Evolutionary conservation across 2,113 vertebrate species (phyloP).

Genomic region (Myiozetetes cayanensis): DNA sequence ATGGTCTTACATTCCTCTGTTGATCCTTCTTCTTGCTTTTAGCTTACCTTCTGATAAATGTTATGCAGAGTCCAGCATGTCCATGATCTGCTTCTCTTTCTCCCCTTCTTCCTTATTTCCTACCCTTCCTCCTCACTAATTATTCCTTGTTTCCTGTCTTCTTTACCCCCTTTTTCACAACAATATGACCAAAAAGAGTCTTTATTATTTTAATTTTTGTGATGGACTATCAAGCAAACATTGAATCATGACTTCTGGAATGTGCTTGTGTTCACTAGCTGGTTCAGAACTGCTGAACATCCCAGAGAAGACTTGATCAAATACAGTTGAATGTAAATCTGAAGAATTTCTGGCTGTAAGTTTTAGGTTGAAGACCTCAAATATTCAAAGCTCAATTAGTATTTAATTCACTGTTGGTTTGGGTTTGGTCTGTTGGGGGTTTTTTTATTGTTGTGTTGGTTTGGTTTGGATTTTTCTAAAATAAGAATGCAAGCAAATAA

Average conservation of each 20-base stretch:
- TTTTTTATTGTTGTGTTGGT: neutral
- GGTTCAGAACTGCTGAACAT: neutral
- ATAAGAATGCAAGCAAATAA: neutral
- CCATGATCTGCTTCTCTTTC: neutral
- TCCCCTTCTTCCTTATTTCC: neutral
- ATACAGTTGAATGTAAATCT: neutral
- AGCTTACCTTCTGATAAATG: neutral
- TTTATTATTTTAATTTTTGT: neutral
- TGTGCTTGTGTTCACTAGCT: neutral
- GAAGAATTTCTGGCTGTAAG: neutral
- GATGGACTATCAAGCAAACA: neutral
- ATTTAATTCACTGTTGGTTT: neutral
- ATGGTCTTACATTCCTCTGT: neutral
- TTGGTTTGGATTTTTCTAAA: neutral
- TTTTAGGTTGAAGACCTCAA: neutral
- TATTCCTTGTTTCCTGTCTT: neutral
- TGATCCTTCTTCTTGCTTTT: neutral
- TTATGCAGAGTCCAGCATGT: fast-evolving
- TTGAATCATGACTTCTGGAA: neutral
- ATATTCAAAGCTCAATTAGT: neutral
- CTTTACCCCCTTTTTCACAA: neutral
- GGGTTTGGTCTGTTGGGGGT: neutral
- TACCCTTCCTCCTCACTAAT: neutral
- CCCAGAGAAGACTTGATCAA: neutral
- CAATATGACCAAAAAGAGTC: neutral